Percentiles rank a stretch among this genome's conserved stretches.
phyloP scores from a whole-genome alignment of 1,140 invertebrate species.

The Drosophila sproati region DNA sequence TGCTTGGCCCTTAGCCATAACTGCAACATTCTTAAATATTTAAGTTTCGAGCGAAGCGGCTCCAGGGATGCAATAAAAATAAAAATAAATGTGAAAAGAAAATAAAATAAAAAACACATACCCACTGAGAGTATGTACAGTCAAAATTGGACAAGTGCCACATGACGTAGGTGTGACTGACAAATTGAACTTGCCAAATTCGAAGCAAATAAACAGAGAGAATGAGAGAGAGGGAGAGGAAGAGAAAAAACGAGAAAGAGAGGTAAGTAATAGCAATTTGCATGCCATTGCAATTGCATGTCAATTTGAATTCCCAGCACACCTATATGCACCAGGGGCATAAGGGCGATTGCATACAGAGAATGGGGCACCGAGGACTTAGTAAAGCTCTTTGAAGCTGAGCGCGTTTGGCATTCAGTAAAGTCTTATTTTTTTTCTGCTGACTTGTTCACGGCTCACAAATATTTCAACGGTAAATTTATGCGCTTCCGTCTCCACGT shows the following conservation, averaged over 20 bases:
- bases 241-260: constrained; percentile 1
- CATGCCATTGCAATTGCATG: constrained; percentile 70
- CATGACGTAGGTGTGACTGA: constrained; percentile 61
- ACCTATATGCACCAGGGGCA: not conserved
- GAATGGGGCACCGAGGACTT: constrained; percentile 10
- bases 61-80: not conserved
- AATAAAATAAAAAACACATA: constrained; percentile 43
- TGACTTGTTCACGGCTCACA: constrained; percentile 59
- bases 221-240: not conserved
- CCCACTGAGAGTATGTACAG: constrained; percentile 39
- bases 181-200: constrained; percentile 69
- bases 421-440: constrained; percentile 39
- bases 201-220: not conserved
- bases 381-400: constrained; percentile 49
- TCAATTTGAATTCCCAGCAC: constrained; percentile 56
- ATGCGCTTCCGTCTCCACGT: constrained; percentile 55
- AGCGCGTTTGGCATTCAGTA: constrained; percentile 42
- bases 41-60: constrained; percentile 30
- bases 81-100: constrained; percentile 11
- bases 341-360: not conserved
- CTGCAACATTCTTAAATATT: constrained; percentile 55
- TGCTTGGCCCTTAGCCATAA: constrained; percentile 37
- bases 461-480: constrained; percentile 78
- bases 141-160: constrained; percentile 58
- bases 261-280: constrained; percentile 52